A percentile compares a stretch with the other conserved stretches of the same genome.
These are phyloP conservation scores for Autographa pulchrina DNA, from an alignment of 2,888 invertebrate genomes.

Conservation along the genomic window DNA sequence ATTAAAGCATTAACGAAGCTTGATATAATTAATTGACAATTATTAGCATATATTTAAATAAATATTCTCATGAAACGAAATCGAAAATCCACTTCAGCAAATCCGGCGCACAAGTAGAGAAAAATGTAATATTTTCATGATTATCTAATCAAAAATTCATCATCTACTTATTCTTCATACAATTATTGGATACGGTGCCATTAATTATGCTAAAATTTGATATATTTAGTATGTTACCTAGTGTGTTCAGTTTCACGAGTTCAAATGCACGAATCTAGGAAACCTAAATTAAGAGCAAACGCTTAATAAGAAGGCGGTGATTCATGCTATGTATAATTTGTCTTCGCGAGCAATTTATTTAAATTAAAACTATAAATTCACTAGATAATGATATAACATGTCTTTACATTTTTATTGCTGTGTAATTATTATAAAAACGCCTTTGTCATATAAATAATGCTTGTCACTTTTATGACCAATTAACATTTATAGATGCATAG, in stretches of 20 bases:
- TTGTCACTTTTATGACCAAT: constrained; percentile 51
- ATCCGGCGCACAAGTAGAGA: constrained; percentile 30
- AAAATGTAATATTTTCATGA: constrained; percentile 31
- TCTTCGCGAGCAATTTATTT: not conserved
- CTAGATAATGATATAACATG: constrained; percentile 37
- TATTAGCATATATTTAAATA: constrained; percentile 16
- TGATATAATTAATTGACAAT: no score
- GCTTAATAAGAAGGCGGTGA: not conserved
- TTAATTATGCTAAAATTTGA: constrained; percentile 6
- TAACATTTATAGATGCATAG: constrained; percentile 40
- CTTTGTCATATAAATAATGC: constrained; percentile 46
- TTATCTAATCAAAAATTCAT: constrained; percentile 33
- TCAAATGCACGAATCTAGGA: not conserved
- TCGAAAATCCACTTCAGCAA: constrained; percentile 35
- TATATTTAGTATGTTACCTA: not conserved
- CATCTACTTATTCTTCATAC: constrained; percentile 32
- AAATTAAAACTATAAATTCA: constrained; percentile 43
- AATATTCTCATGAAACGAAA: constrained; percentile 34
- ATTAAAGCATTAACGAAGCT: no score
- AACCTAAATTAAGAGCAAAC: constrained; percentile 6
- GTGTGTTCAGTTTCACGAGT: not conserved
- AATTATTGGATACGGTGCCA: constrained; percentile 25
- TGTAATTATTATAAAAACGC: constrained; percentile 46
- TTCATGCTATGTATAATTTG: not conserved
- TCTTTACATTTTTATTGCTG: constrained; percentile 30